phyloP scores from a whole-genome alignment of 2,888 invertebrate species.

The Dynastes hyllus region DNA sequence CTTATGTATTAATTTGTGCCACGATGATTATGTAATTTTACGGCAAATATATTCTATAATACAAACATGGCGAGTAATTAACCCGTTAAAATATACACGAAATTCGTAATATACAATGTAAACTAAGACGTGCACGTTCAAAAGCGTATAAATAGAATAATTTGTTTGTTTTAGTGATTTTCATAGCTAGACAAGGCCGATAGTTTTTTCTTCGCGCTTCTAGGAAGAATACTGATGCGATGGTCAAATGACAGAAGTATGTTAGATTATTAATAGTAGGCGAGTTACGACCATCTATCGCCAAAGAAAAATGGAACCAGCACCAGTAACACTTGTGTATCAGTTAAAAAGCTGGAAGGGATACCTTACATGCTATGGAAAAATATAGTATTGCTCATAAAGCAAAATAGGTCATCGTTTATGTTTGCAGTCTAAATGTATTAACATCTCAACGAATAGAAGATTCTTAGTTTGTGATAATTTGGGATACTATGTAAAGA shows the following conservation, averaged over 20 bases:
- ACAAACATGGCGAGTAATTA: conserved; percentile 47
- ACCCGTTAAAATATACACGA: conserved; percentile 42
- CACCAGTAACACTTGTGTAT: conserved; percentile 7
- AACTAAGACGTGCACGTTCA: conserved; percentile 34
- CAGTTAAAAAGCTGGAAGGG: neutral
- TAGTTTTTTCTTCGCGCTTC: conserved; percentile 24
- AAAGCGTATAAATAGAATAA: conserved; percentile 41
- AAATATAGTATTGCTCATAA: neutral
- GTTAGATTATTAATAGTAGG: conserved; percentile 37
- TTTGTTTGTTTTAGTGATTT: conserved; percentile 41
- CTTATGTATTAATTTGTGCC: conserved; percentile 18
- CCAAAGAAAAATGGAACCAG: conserved; percentile 25
- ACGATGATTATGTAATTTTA: conserved; percentile 38
- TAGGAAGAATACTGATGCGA: neutral
- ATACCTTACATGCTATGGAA: conserved; percentile 16
- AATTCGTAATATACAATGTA: conserved; percentile 46
- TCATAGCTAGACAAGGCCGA: conserved; percentile 41
- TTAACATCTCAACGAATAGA: neutral
- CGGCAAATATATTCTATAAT: conserved; percentile 44
- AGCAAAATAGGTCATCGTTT: conserved; percentile 16
- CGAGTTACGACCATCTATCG: neutral
- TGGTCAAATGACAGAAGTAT: conserved; percentile 13
- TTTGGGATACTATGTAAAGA: no score
- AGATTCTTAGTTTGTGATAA: neutral
- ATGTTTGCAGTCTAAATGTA: neutral